Conservation (phyloP, 1,140 invertebrate genomes). For the Pachypsylla venusta region DNA sequence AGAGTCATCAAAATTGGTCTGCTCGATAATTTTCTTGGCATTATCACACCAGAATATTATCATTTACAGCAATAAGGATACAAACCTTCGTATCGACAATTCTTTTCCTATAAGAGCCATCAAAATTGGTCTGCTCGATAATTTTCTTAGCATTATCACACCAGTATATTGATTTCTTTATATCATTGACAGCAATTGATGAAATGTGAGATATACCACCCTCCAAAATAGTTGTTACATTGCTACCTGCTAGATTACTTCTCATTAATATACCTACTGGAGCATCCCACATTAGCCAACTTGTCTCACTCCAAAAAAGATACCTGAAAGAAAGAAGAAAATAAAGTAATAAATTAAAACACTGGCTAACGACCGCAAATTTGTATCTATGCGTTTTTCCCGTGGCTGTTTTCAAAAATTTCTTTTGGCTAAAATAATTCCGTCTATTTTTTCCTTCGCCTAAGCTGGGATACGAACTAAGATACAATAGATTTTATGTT, state of each 20-base stretch:
- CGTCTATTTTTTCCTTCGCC: too few relatives aligned
- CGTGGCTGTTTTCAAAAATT: too few relatives aligned
- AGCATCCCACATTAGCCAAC: constrained; percentile 2
- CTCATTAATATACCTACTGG: background rate
- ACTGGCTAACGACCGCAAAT: too few relatives aligned
- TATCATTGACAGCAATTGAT: background rate
- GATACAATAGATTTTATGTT: too few relatives aligned
- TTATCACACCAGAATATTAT: background rate
- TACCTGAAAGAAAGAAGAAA: constrained; percentile 3
- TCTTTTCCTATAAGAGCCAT: background rate
- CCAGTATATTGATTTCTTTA: background rate
- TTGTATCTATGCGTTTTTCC: too few relatives aligned
- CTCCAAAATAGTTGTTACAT: background rate
- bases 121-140: background rate
- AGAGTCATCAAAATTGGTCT: background rate
- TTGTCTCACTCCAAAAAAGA: background rate
- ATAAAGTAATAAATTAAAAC: too few relatives aligned
- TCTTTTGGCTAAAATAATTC: too few relatives aligned
- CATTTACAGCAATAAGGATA: too few relatives aligned
- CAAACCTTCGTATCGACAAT: background rate
- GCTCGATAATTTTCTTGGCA: background rate
- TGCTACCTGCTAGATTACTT: background rate
- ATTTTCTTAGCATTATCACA: background rate
- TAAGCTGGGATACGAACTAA: too few relatives aligned
- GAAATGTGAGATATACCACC: background rate